Percentiles rank a stretch among this genome's conserved stretches.
These are phyloP conservation scores for Diarsia dahlii DNA, from an alignment of 2,888 invertebrate species.

Conservation along the genomic window DNA sequence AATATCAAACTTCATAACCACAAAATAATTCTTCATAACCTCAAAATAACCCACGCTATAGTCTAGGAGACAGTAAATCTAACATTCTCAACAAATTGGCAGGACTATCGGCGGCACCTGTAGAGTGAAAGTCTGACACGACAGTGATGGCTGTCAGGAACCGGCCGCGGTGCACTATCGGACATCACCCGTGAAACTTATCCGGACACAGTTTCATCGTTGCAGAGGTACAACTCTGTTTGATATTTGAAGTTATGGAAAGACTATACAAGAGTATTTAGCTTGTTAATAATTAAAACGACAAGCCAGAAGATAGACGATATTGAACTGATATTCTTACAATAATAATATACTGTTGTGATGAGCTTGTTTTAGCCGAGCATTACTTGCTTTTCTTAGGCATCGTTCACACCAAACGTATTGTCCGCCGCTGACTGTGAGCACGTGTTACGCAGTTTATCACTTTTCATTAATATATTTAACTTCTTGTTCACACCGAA, in stretches of 20 bases:
- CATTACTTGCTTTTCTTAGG: too few species aligned
- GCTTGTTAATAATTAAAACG: background rate
- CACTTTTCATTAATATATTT: too few species aligned
- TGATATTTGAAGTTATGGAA: background rate
- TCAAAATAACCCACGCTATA: background rate
- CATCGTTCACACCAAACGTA: too few species aligned
- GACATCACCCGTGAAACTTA: constrained; percentile 67
- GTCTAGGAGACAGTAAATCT: constrained; percentile 32
- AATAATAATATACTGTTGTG: background rate
- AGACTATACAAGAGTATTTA: background rate
- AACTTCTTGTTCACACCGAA: too few species aligned
- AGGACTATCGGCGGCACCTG: constrained; percentile 58
- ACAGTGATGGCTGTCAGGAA: constrained; percentile 64
- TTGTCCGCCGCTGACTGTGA: too few species aligned
- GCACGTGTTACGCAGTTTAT: too few species aligned
- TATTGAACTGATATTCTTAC: background rate
- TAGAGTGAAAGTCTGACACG: constrained; percentile 65
- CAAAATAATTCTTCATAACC: background rate
- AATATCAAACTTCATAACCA: background rate
- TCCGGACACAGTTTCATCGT: constrained; percentile 47
- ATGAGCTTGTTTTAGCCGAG: background rate
- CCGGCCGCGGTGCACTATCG: constrained; percentile 67
- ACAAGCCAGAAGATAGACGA: background rate
- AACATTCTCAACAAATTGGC: constrained; percentile 57
- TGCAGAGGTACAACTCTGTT: constrained; percentile 26